Base-by-base conservation (phyloP, 1,140 invertebrate genomes). In the Drosophila athabasca region DNA sequence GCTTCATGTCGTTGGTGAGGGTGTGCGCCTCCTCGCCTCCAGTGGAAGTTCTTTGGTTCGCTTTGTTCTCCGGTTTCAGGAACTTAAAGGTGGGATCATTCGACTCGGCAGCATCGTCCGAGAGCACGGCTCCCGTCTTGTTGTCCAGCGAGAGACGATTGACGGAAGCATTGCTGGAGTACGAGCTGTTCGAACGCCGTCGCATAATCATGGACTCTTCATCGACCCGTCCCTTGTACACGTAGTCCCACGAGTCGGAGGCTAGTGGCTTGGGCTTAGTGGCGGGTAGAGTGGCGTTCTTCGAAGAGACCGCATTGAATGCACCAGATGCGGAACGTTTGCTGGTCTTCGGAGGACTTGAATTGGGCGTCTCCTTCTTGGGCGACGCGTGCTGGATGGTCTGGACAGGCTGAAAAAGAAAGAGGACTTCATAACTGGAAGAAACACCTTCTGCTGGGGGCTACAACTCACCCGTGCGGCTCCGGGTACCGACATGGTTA, bases 151-250 rank as follows among this genome's bases (percentile, higher is more conserved):
- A 92, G 7, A 88, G 54, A 17, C 91, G 77, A 46, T 64, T 78
- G 1, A 93, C 93, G 79, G 94, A 94, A 15, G 94, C 93, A 82
- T 94, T 94, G 89, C 96, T 96, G 0, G 96, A 96, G 90, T 95
- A 96, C 11, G 96, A 96, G 88, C 95, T 96, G 55, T 95, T 96
- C 0, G 96, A 96, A 81, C 96, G 95, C 50, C 96, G 93, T 44
- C 96, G 93, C 75, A 96, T 95, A 35, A 97, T 96, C 76, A 96
- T 94, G 0, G 96, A 96, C 45, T 95, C 95, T 75, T 96, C 95
- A 31, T 95, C 81, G 22, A 82, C 95, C 2, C 93, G 92, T 53
- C 91, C 75, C 92, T 93, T 62, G 93, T 93, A 94, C 91, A 92
- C 93, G 78, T 94, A 94, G 73, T 94, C 93, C 50, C 92, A 92